phyloP scores from a whole-genome alignment of 2,797 vertebrate genomes.

The Lindbergichthys nudifrons region DNA sequence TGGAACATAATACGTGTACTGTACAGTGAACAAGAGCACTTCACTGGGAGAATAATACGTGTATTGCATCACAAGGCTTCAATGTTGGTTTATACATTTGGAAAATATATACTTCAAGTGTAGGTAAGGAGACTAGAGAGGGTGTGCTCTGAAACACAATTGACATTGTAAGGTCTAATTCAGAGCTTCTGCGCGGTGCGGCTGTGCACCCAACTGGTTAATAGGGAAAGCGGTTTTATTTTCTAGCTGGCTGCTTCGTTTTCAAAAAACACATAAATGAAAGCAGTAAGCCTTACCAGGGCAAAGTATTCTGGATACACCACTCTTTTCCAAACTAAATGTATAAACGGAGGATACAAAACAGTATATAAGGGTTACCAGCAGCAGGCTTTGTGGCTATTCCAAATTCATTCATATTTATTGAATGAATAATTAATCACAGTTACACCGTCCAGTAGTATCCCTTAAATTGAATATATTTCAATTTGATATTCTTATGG shows the following conservation, averaged over 20 bases:
- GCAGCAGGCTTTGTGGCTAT: slow-evolving; percentile 7
- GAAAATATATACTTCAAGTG: slow-evolving; percentile 26
- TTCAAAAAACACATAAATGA: slow-evolving; percentile 66
- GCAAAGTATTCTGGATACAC: slow-evolving; percentile 4
- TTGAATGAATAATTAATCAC: slow-evolving; percentile 13
- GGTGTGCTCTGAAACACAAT: slow-evolving; percentile 73
- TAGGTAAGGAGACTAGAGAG: slow-evolving; percentile 52
- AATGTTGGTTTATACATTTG: slow-evolving; percentile 21
- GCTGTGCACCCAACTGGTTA: slow-evolving; percentile 81
- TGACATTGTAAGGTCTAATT: slow-evolving; percentile 75
- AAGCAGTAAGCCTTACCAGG: slow-evolving; percentile 13
- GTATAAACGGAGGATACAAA: neutral
- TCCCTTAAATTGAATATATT: slow-evolving; percentile 1
- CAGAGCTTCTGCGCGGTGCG: slow-evolving; percentile 64
- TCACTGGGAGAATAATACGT: slow-evolving; percentile 27
- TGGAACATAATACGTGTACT: slow-evolving; percentile 18
- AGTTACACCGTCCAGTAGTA: neutral
- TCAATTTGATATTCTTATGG: slow-evolving; percentile 1
- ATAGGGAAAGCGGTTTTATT: slow-evolving; percentile 79
- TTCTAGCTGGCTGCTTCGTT: slow-evolving; percentile 84
- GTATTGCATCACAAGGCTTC: slow-evolving; percentile 12
- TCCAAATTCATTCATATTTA: slow-evolving; percentile 11
- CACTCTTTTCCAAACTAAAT: neutral
- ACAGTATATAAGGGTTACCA: neutral
- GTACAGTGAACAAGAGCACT: slow-evolving; percentile 30